These are phyloP conservation scores for Parapsyche elsis DNA, from an alignment of 1,140 invertebrate genomes.

Conservation along the genomic window DNA sequence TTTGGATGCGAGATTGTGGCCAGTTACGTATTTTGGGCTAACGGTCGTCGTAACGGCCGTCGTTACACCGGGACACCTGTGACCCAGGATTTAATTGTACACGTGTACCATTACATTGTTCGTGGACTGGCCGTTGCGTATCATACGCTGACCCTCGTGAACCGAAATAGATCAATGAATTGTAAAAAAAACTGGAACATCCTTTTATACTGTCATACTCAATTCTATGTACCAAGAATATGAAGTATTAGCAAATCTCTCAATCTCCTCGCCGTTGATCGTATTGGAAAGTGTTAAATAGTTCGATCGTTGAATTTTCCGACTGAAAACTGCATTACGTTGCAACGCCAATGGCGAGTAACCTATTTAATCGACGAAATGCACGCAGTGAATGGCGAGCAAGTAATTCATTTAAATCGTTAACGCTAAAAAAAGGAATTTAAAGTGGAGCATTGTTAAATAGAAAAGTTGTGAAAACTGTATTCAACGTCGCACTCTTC, in stretches of 20 bases:
- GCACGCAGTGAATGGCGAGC: no score
- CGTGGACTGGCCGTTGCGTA: not conserved
- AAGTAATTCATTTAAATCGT: not conserved
- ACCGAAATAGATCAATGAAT: not conserved
- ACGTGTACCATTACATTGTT: not conserved
- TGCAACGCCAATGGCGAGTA: no score
- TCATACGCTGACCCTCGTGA: not conserved
- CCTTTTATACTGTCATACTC: no score
- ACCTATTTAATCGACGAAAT: no score
- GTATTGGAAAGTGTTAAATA: no score
- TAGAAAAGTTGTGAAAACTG: not conserved
- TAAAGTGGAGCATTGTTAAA: not conserved
- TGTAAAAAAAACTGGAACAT: no score
- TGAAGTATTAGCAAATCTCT: no score
- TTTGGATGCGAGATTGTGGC: no score
- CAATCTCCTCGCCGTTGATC: no score
- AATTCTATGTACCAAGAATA: no score
- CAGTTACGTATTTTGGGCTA: not conserved
- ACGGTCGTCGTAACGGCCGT: not conserved
- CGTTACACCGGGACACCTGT: not conserved
- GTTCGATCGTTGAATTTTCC: no score
- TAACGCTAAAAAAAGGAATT: not conserved
- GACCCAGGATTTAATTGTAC: not conserved
- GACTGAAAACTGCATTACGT: no score
- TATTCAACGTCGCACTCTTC: not conserved